Base-by-base conservation (phyloP, 2,888 invertebrate species). In the Dicranocentrus wangi region DNA sequence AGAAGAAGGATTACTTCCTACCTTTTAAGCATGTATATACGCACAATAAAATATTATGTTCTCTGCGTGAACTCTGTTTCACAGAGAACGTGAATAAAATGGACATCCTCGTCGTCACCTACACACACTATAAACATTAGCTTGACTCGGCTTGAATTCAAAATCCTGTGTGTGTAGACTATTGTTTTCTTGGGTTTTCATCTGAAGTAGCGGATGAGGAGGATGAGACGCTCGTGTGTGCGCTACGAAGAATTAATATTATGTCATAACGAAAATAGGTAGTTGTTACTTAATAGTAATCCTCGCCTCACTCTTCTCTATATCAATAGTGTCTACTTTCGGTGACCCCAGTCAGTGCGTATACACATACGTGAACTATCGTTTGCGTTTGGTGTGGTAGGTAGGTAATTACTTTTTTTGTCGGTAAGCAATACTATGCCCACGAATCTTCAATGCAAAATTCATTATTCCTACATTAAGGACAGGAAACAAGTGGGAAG, bases 1-100 rank as follows among this genome's bases (percentile, higher is more conserved):
- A 58, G 53, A 55, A 76, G 66, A 39, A 76, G 43, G 42, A 55
- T 68, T 66, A 47, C 68, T 76, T 76, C 68, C 68, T 51, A 2
- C 23, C 21, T 65, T 17, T n/a, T 32, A 27, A 23, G n/a, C n/a
- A n/a, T n/a, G n/a, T n/a, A n/a, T n/a, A n/a, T n/a, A n/a, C n/a
- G n/a, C n/a, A n/a, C n/a, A n/a, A n/a, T n/a, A n/a, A n/a, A n/a
- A n/a, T n/a, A n/a, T n/a, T n/a, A n/a, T n/a, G n/a, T n/a, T n/a
- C n/a, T n/a, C n/a, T n/a, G n/a, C n/a, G n/a, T n/a, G n/a, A n/a
- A n/a, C n/a, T 10, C 15, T 61, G 61, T 61, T 21, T 8, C 58
- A 13, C 10, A 32, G n/a, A n/a, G n/a, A n/a, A n/a, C n/a, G n/a
- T n/a, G n/a, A n/a, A n/a, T n/a, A n/a, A n/a, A n/a, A n/a, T n/a